These are phyloP conservation scores for Eurosta solidaginis DNA, from an alignment of 1,140 invertebrate species.

Conservation along the genomic window DNA sequence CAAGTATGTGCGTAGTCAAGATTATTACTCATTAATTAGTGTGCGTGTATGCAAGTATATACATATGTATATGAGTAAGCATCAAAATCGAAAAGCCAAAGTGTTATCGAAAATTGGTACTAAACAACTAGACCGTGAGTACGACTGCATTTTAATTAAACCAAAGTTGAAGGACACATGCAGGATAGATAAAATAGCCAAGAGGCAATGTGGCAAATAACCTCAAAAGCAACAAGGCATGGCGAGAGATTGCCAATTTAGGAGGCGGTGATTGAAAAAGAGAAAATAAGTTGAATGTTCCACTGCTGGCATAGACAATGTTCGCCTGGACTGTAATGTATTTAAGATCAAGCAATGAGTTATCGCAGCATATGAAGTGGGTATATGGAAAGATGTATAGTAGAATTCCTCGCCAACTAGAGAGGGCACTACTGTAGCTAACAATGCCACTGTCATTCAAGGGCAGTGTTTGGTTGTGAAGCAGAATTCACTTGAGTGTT, in stretches of 20 bases:
- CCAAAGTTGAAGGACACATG: constrained; percentile 3
- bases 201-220: background rate
- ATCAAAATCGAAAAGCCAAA: too few species aligned
- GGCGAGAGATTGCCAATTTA: constrained; percentile 18
- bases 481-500: background rate
- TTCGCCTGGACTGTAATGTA: constrained; percentile 33
- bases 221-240: background rate
- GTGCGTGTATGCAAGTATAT: background rate
- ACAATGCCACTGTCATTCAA: background rate
- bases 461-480: background rate
- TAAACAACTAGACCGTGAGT: background rate
- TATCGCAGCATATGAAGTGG: background rate
- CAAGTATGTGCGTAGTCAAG: background rate
- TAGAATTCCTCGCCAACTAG: too few species aligned
- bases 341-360: constrained; percentile 2
- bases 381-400: background rate
- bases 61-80: too few species aligned
- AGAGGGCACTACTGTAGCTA: background rate
- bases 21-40: background rate
- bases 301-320: constrained; percentile 30
- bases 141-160: constrained; percentile 25
- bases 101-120: too few species aligned
- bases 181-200: background rate
- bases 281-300: too few species aligned
- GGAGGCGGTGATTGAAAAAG: background rate